Evolutionary conservation across 2,888 invertebrate genomes (phyloP).

Genomic region (Crossocerus cetratus): DNA sequence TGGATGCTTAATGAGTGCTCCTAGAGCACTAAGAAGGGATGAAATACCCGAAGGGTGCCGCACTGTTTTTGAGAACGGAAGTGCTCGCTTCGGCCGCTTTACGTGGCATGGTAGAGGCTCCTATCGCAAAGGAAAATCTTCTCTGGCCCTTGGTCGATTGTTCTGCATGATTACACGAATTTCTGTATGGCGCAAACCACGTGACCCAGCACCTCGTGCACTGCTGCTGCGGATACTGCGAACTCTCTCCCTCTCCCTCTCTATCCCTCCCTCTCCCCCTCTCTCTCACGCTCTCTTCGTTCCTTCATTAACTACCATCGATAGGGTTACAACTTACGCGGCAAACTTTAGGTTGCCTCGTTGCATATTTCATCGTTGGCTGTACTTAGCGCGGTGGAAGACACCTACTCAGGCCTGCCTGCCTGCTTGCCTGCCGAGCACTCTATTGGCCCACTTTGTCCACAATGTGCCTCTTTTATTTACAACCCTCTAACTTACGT

Average conservation of each 20-base stretch:
- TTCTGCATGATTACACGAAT: slow-evolving; percentile 1
- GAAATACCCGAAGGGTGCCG: no score
- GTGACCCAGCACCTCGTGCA: slow-evolving; percentile 49
- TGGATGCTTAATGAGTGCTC: no score
- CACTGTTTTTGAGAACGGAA: no score
- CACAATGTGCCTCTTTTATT: slow-evolving; percentile 31
- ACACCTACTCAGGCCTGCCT: background rate
- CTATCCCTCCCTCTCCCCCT: no score
- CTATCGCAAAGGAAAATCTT: background rate
- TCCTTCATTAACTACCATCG: slow-evolving; percentile 9
- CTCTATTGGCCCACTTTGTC: slow-evolving; percentile 13
- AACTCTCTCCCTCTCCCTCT: background rate
- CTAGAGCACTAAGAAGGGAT: no score
- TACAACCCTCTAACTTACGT: slow-evolving; percentile 38
- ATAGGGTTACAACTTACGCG: slow-evolving; percentile 16
- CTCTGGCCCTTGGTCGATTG: slow-evolving; percentile 14
- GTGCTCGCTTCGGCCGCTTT: no score
- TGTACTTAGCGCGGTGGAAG: background rate
- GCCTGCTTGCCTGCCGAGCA: background rate
- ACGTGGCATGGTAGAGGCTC: background rate
- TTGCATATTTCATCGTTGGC: background rate
- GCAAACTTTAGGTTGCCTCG: background rate
- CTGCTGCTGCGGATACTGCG: slow-evolving; percentile 10
- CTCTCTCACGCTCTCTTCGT: slow-evolving; percentile 1
- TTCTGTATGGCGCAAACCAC: slow-evolving; percentile 27